phyloP scores from a whole-genome alignment of 2,113 vertebrate species.

The Shinisaurus crocodilurus region DNA sequence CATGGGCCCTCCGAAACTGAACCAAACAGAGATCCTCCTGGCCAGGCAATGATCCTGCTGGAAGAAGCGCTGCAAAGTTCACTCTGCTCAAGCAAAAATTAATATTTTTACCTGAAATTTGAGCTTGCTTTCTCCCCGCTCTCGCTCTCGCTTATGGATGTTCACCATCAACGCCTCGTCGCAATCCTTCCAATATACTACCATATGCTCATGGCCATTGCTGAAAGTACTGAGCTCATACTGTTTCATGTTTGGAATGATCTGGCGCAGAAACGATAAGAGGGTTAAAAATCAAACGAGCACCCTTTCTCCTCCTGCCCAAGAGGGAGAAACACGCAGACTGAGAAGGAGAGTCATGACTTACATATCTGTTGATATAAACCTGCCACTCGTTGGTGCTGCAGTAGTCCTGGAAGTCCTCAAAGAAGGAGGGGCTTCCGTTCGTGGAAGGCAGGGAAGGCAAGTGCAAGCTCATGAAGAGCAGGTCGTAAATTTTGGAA shows the following conservation, averaged over 20 bases:
- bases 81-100: not conserved
- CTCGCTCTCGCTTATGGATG: conserved; percentile 90
- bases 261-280: conserved; percentile 74
- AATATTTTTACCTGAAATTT: conserved; percentile 89
- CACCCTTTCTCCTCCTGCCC: not conserved
- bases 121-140: conserved; percentile 96
- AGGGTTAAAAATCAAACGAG: conserved; percentile 17
- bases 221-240: conserved; percentile 94
- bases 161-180: conserved; percentile 94
- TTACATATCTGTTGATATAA: conserved; percentile 98
- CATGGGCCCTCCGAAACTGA: not conserved
- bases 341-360: conserved; percentile 54
- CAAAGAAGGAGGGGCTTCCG: conserved; percentile 95
- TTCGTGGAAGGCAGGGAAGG: conserved; percentile 93
- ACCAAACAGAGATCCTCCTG: not conserved
- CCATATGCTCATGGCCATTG: conserved; percentile 89
- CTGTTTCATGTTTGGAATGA: conserved; percentile 97
- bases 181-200: conserved; percentile 94
- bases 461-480: conserved; percentile 96
- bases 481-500: conserved; percentile 92
- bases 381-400: conserved; percentile 92
- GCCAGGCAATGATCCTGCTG: too few relatives aligned
- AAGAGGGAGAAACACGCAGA: not conserved
- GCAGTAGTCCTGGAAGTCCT: conserved; percentile 97
- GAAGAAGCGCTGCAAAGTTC: not conserved